A percentile compares a stretch with the other conserved stretches of the same genome.
Evolutionary conservation across 2,888 invertebrate species (phyloP).

Genomic region (Thyatira batis): DNA sequence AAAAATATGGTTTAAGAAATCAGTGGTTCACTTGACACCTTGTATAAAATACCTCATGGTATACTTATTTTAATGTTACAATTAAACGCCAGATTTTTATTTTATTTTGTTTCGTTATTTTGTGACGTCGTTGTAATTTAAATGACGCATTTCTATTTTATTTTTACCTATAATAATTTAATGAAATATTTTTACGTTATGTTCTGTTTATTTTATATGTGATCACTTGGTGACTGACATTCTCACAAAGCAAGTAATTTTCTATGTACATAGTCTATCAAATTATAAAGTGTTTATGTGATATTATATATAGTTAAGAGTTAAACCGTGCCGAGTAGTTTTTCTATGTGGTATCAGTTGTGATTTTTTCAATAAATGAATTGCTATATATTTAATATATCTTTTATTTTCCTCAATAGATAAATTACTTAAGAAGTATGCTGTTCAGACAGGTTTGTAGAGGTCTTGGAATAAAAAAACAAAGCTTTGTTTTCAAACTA

Average conservation of each 20-base stretch:
- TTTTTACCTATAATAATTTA: slow-evolving; percentile 16
- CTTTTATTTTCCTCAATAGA: slow-evolving; percentile 3
- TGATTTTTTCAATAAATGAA: slow-evolving; percentile 80
- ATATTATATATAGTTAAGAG: slow-evolving; percentile 81
- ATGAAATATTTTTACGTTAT: slow-evolving; percentile 36
- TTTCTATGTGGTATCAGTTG: slow-evolving; percentile 83
- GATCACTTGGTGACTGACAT: slow-evolving; percentile 56
- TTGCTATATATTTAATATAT: slow-evolving; percentile 58
- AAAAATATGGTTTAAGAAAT: not conserved
- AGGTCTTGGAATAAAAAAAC: slow-evolving; percentile 12
- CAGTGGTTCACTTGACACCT: not conserved
- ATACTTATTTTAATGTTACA: not conserved
- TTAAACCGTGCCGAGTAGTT: slow-evolving; percentile 82
- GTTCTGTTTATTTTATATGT: slow-evolving; percentile 41
- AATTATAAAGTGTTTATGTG: slow-evolving; percentile 81
- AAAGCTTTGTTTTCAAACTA: slow-evolving; percentile 38
- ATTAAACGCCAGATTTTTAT: not conserved
- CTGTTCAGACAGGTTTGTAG: not conserved
- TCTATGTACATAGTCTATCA: slow-evolving; percentile 76
- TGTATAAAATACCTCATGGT: not conserved
- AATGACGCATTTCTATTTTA: slow-evolving; percentile 14
- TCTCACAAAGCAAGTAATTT: slow-evolving; percentile 53
- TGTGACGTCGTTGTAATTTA: not conserved
- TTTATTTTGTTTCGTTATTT: not conserved
- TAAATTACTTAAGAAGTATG: not conserved